phyloP scores from a whole-genome alignment of 2,113 vertebrate species.

The Xiphophorus couchianus region DNA sequence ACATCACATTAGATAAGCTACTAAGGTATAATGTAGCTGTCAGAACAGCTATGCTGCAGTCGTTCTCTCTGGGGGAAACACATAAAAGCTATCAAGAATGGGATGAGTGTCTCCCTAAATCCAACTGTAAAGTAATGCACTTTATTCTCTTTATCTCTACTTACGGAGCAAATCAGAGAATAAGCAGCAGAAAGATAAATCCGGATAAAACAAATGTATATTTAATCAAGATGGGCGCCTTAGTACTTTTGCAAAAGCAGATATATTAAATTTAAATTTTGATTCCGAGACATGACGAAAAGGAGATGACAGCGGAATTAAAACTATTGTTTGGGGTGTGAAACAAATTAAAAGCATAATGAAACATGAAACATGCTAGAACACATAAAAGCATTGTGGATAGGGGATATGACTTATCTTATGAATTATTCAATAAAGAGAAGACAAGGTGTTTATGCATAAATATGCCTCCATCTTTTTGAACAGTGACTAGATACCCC shows the following conservation, averaged over 20 bases:
- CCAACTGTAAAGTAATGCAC: conserved; percentile 20
- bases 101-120: conserved; percentile 22
- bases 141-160: conserved; percentile 53
- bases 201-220: conserved; percentile 51
- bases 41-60: not conserved
- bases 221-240: conserved; percentile 46
- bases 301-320: conserved; percentile 34
- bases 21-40: conserved; percentile 1
- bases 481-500: too few relatives aligned
- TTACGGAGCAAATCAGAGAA: conserved; percentile 41
- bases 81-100: conserved; percentile 23
- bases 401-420: not conserved
- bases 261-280: conserved; percentile 45
- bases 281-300: conserved; percentile 21
- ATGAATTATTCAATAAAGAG: not conserved
- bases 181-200: conserved; percentile 44
- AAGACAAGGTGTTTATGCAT: not conserved
- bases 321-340: conserved; percentile 10
- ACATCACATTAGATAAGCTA: conserved; percentile 10
- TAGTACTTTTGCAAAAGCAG: conserved; percentile 32
- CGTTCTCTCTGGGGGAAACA: not conserved
- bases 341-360: conserved; percentile 34
- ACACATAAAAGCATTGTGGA: not conserved
- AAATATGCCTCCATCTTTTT: too few relatives aligned
- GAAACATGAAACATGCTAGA: not conserved